phyloP scores from a whole-genome alignment of 2,797 vertebrate genomes.

The Semotilus atromaculatus region DNA sequence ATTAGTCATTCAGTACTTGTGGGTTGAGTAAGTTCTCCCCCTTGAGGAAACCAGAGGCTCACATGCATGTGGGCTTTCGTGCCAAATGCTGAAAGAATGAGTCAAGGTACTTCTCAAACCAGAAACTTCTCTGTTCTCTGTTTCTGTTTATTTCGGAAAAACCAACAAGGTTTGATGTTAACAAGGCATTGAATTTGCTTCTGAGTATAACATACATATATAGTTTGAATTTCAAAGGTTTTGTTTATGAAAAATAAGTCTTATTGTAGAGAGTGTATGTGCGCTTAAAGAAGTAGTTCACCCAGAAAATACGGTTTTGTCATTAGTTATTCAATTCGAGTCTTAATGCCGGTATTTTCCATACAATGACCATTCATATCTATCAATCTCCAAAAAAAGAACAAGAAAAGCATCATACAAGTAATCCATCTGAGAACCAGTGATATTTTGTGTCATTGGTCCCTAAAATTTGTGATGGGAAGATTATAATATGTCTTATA shows the following conservation, averaged over 20 bases:
- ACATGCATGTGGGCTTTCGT: conserved; percentile 51
- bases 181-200: conserved; percentile 9
- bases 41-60: conserved; percentile 58
- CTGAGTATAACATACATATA: neutral
- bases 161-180: conserved; percentile 3
- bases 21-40: conserved; percentile 62
- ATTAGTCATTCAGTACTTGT: conserved; percentile 62
- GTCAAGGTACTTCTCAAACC: conserved; percentile 53
- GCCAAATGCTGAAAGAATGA: conserved; percentile 51
- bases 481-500: too few species aligned
- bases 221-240: neutral
- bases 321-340: neutral
- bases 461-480: neutral
- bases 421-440: neutral
- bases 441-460: neutral
- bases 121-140: conserved; percentile 44
- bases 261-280: neutral
- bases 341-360: neutral
- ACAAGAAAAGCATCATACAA: neutral
- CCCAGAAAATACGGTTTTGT: neutral
- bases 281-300: neutral
- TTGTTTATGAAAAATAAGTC: neutral
- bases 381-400: neutral
- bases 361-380: neutral
- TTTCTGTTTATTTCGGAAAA: conserved; percentile 25